Conservation (phyloP, 2,797 vertebrate species). For the Thaleichthys pacificus region DNA sequence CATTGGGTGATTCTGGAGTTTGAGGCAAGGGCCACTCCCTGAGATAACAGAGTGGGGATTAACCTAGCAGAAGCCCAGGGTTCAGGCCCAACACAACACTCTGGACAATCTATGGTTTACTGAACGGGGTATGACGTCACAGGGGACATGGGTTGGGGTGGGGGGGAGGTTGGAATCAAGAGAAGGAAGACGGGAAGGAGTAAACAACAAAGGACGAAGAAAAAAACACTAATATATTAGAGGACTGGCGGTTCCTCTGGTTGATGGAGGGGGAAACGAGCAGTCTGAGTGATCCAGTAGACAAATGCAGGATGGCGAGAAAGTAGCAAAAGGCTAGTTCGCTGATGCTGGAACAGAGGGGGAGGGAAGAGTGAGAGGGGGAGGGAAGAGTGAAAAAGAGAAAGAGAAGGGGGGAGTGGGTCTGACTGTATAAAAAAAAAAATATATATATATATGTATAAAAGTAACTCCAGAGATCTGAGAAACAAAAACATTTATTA, state of each 20-base stretch:
- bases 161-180: background rate
- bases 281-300: too few species aligned
- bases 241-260: too few species aligned
- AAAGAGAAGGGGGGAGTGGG: constrained; percentile 14
- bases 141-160: background rate
- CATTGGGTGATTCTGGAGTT: constrained; percentile 10
- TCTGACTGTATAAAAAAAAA: constrained; percentile 18
- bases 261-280: too few species aligned
- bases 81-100: background rate
- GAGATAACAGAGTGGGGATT: background rate
- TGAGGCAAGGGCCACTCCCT: constrained; percentile 8
- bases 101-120: background rate
- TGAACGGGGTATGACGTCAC: background rate
- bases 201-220: too few species aligned
- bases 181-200: background rate
- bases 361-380: background rate
- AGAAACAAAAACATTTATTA: constrained; percentile 56
- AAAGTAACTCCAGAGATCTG: constrained; percentile 53
- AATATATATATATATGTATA: background rate
- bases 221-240: too few species aligned
- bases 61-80: background rate
- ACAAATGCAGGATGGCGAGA: too few species aligned
- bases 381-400: constrained; percentile 1
- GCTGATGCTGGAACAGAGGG: too few species aligned
- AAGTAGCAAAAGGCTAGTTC: too few species aligned